These are phyloP conservation scores for Ariopsis seemanni DNA, from an alignment of 2,113 vertebrate genomes.

Conservation along the genomic window DNA sequence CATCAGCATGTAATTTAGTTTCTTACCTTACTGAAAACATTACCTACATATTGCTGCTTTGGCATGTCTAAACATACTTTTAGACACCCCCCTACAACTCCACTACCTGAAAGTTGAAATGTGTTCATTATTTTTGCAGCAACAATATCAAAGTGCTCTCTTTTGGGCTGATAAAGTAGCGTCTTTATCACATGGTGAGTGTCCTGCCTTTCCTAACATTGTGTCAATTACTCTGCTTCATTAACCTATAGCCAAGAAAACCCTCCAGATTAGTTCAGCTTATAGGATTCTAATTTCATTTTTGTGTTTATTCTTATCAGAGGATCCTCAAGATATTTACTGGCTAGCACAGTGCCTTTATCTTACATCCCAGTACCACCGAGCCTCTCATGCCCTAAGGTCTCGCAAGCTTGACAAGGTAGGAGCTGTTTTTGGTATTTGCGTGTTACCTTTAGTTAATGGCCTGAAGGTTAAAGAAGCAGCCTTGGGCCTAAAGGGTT, in stretches of 20 bases:
- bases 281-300: neutral
- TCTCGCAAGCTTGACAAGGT: conserved; percentile 96
- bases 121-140: conserved; percentile 72
- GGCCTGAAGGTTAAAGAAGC: too few relatives aligned
- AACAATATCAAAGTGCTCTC: conserved; percentile 98
- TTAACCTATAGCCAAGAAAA: neutral
- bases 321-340: conserved; percentile 96
- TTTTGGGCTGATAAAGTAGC: conserved; percentile 99
- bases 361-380: conserved; percentile 94
- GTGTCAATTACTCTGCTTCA: too few relatives aligned
- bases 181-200: conserved; percentile 93
- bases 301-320: conserved; percentile 66
- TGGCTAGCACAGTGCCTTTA: conserved; percentile 98
- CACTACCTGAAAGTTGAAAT: neutral
- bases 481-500: too few relatives aligned
- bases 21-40: neutral
- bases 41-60: neutral
- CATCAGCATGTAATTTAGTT: neutral
- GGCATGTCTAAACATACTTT: neutral
- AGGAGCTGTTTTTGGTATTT: conserved; percentile 24
- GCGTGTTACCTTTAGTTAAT: neutral
- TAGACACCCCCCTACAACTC: neutral
- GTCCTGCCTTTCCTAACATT: neutral
- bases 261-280: neutral
- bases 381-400: conserved; percentile 93